Conservation (phyloP, 2,888 invertebrate species). For the Catocala sponsa region DNA sequence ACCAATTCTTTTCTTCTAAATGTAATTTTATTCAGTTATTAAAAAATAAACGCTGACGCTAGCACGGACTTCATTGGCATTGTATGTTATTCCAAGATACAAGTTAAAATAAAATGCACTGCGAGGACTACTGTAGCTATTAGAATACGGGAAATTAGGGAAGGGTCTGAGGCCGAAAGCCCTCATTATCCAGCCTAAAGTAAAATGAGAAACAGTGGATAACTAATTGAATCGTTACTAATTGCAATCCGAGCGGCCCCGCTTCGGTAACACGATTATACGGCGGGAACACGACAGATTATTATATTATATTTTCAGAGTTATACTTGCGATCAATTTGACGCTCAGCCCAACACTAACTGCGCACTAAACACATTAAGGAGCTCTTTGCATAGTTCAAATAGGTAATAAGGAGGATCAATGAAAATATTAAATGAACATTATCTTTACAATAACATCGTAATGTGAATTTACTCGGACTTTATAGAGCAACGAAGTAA, state of each 20-base stretch:
- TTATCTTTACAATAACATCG: no score
- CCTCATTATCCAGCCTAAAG: constrained; percentile 36
- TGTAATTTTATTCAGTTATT: no score
- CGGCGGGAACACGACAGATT: constrained; percentile 32
- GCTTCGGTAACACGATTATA: constrained; percentile 42
- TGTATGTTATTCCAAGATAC: no score
- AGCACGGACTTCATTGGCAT: no score
- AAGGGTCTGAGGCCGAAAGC: constrained; percentile 25
- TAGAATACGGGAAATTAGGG: constrained; percentile 18
- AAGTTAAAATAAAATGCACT: no score
- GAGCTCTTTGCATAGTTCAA: constrained; percentile 10
- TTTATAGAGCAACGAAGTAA: no score
- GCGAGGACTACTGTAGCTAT: constrained; percentile 18
- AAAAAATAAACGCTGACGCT: no score
- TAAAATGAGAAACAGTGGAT: constrained; percentile 49
- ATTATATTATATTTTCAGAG: constrained; percentile 47
- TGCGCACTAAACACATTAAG: constrained; percentile 20
- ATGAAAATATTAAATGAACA: neutral
- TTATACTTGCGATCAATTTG: constrained; percentile 38
- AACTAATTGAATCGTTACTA: constrained; percentile 51
- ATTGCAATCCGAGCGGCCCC: constrained; percentile 46
- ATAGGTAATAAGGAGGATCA: constrained; percentile 9
- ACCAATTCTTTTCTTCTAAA: no score
- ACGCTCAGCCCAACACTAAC: constrained; percentile 20
- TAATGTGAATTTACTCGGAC: no score